Conservation (phyloP, 2,888 invertebrate species). For the Leucophenga montana region DNA sequence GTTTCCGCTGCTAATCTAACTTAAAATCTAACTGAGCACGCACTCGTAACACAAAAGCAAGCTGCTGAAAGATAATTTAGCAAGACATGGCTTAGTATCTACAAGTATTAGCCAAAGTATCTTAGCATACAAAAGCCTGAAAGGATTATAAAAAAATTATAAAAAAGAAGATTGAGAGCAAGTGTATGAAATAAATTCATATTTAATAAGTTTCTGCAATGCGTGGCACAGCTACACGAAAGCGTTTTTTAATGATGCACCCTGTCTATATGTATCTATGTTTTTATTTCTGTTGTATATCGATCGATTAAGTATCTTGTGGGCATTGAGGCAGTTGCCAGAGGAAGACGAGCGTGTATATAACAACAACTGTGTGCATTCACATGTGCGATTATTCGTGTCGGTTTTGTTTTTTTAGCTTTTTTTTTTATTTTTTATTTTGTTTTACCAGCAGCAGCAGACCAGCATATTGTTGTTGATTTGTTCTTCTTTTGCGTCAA, state of each 20-base stretch:
- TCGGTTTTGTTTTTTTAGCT: neutral
- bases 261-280: too few relatives aligned
- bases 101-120: too few relatives aligned
- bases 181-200: too few relatives aligned
- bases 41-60: conserved; percentile 1
- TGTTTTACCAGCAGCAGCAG: neutral
- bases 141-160: conserved; percentile 2
- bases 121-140: neutral
- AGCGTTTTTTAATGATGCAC: too few relatives aligned
- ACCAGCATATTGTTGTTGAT: neutral
- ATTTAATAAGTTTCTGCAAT: too few relatives aligned
- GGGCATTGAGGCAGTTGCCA: neutral
- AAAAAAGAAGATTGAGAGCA: too few relatives aligned
- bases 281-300: neutral
- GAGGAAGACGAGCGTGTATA: neutral
- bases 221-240: too few relatives aligned
- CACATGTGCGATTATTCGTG: conserved; percentile 18
- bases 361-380: conserved; percentile 11
- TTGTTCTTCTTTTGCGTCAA: conserved; percentile 3
- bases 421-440: neutral
- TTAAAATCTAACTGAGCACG: too few relatives aligned
- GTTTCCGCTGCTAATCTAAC: too few relatives aligned
- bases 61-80: neutral
- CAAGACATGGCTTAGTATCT: neutral
- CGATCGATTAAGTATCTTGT: conserved; percentile 13